Evolutionary conservation across 2,797 vertebrate species (phyloP), one percentile per base, ranked within the genome.

Genomic region (Fratercula arctica): DNA sequence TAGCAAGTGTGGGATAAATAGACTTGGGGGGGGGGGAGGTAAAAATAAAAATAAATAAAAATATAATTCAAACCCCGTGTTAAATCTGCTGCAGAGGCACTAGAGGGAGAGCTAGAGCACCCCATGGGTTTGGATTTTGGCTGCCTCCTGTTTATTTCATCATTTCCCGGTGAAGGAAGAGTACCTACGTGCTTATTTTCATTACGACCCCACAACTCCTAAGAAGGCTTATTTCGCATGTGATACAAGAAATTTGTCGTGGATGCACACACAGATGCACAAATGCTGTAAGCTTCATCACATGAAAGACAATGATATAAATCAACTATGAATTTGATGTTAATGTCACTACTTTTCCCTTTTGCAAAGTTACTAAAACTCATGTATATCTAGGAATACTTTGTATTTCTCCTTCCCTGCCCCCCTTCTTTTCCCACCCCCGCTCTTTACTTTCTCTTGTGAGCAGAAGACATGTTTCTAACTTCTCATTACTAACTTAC

Each of bases 21-120:
- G 16, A 51, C 23, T 35, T 20, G 21, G 3, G 11, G 19, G 11
- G 2, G 5, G 9, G 8, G 4, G 29, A 6, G 7, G 16, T 50
- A 64, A 82, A 85, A 68, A 33, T 41, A 53, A 35, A 25, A 43
- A 59, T 10, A 54, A 53, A 26, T 3, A n/a, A 25, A 6, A 16
- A 31, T 43, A 37, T 2, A 11, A 48, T 1, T 46, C 15, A 13
- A 89, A 24, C 21, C 11, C 31, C 0, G 0, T 46, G 41, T 83
- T 35, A 68, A 46, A 54, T 48, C 37, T 73, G 59, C 59, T 69
- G 7, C 21, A 73, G 43, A 48, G 46, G 37, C 90, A 76, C 90
- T 88, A 87, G 83, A 76, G 85, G 80, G 79, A 86, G 82, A 66
- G 31, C 57, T 45, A 51, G 90, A 93, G 56, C 80, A 16, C 26